A percentile compares a stretch with the other conserved stretches of the same genome.
Evolutionary conservation across 2,113 vertebrate species (phyloP).

Genomic region (Lophochroa leadbeateri): DNA sequence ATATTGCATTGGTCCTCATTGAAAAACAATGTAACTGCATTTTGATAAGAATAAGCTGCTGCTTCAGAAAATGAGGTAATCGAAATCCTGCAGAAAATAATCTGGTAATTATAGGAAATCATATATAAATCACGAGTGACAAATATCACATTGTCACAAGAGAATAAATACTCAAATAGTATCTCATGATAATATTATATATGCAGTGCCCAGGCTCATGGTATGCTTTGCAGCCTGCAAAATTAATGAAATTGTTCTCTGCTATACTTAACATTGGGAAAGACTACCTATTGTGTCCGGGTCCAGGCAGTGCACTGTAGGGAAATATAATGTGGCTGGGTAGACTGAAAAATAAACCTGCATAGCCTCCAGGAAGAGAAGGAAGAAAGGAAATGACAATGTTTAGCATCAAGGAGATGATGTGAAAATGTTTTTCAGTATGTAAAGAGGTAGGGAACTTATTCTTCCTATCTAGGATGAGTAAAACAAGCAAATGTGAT

Average conservation of each 20-base stretch:
- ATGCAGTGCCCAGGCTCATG: not conserved
- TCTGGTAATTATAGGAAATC: not conserved
- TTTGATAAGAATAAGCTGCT: not conserved
- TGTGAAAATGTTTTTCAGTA: not conserved
- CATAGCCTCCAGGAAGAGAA: not conserved
- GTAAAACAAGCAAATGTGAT: not conserved
- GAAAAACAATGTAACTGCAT: not conserved
- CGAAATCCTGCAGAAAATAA: not conserved
- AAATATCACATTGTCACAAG: not conserved
- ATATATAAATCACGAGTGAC: not conserved
- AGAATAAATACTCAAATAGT: not conserved
- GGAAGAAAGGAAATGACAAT: not conserved
- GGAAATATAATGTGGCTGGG: not conserved
- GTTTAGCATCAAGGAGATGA: not conserved
- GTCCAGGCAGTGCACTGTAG: not conserved
- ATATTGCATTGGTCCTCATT: not conserved
- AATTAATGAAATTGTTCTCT: not conserved
- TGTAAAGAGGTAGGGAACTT: not conserved
- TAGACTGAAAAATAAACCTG: not conserved
- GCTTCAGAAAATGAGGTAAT: not conserved
- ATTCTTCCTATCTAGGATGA: not conserved
- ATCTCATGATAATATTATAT: not conserved
- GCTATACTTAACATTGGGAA: not conserved
- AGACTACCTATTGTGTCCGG: not conserved
- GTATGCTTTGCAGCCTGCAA: not conserved